Conservation (phyloP, 2,113 vertebrate species). For the Pomatorhinus ruficollis region DNA sequence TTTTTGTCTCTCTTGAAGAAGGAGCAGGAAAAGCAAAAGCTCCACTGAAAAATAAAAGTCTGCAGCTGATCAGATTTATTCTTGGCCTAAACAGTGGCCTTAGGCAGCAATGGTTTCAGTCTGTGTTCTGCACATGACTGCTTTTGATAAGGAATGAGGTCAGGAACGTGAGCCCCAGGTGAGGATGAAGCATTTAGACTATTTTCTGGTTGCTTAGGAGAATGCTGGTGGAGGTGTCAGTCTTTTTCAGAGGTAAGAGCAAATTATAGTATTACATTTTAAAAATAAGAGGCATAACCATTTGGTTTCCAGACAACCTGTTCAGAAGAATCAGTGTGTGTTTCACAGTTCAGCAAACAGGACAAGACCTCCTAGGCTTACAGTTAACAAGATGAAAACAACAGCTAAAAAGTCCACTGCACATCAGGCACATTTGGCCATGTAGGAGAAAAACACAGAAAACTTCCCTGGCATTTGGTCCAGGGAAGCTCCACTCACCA, state of each 20-base stretch:
- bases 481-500: neutral
- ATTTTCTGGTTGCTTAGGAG: neutral
- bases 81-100: neutral
- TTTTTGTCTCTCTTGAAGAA: neutral
- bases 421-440: neutral
- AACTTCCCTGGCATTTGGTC: neutral
- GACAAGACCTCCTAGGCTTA: neutral
- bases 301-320: neutral
- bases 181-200: neutral
- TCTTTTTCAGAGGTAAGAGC: neutral
- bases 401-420: neutral
- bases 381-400: neutral
- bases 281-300: neutral
- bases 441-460: neutral
- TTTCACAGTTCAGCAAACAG: neutral
- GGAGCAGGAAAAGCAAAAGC: neutral
- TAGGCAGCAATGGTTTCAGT: neutral
- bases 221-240: neutral
- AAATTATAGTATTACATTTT: neutral
- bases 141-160: neutral
- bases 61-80: neutral
- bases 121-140: neutral
- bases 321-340: neutral
- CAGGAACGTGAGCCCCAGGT: neutral
- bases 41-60: neutral